These are phyloP conservation scores for Leptinotarsa defecta DNA, from an alignment of 1,140 invertebrate species.

Conservation along the genomic window DNA sequence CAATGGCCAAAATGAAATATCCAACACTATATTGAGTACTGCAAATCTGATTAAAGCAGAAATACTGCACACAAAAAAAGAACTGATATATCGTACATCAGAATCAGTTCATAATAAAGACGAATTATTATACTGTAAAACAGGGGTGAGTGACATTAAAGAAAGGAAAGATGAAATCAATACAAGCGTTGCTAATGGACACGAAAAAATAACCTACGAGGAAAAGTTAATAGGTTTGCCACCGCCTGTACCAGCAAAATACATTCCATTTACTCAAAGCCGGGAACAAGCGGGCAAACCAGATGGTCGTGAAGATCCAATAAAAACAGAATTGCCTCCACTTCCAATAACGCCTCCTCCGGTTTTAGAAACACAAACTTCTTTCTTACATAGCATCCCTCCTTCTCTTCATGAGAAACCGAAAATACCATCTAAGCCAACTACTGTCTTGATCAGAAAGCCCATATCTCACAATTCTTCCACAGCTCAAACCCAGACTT, in stretches of 20 bases:
- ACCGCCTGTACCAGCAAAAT: conserved; percentile 13
- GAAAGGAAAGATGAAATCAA: conserved; percentile 24
- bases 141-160: not conserved
- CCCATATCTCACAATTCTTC: conserved; percentile 12
- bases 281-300: conserved; percentile 78
- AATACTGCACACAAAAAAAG: conserved; percentile 20
- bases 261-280: conserved; percentile 37
- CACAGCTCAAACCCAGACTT: conserved; percentile 27
- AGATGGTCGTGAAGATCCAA: conserved; percentile 78
- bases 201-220: conserved; percentile 20
- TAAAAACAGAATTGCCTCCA: conserved; percentile 68
- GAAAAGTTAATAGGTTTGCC: conserved; percentile 13
- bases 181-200: conserved; percentile 8
- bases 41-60: conserved; percentile 37
- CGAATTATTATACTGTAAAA: not conserved
- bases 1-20: conserved; percentile 27
- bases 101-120: not conserved
- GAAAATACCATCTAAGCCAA: conserved; percentile 67
- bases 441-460: conserved; percentile 46
- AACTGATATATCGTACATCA: not conserved
- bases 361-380: conserved; percentile 61
- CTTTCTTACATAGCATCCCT: conserved; percentile 67
- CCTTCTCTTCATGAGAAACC: conserved; percentile 65
- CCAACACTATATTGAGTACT: conserved; percentile 20
- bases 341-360: conserved; percentile 68